phyloP scores from a whole-genome alignment of 1,140 invertebrate genomes.

The Helicoverpa zea region DNA sequence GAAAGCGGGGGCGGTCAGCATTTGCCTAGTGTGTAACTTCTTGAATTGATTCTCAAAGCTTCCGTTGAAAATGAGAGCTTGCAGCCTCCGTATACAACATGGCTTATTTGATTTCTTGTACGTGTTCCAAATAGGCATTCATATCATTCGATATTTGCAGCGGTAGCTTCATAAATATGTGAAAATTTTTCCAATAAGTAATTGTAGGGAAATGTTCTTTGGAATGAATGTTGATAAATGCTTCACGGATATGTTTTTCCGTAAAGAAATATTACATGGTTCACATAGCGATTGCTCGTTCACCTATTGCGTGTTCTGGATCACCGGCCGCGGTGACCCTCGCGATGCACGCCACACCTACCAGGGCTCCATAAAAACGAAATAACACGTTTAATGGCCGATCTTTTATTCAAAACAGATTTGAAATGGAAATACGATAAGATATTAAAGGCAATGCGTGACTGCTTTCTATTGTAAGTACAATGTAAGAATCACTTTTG shows the following conservation, averaged over 20 bases:
- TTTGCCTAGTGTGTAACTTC: conserved; percentile 34
- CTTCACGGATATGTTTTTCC: conserved; percentile 30
- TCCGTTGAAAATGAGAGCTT: conserved; percentile 38
- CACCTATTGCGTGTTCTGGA: conserved; percentile 67
- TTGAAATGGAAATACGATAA: too few relatives aligned
- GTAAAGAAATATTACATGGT: conserved; percentile 19
- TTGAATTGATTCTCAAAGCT: conserved; percentile 42
- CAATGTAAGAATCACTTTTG: too few relatives aligned
- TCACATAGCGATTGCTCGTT: conserved; percentile 41
- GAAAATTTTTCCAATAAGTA: conserved; percentile 30
- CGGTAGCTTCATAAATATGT: conserved; percentile 24
- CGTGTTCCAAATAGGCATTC: conserved; percentile 38
- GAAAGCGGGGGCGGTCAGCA: conserved; percentile 7
- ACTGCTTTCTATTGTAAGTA: too few relatives aligned
- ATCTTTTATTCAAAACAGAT: not conserved
- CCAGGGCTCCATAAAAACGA: conserved; percentile 18
- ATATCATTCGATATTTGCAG: conserved; percentile 26
- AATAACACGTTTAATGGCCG: conserved; percentile 5
- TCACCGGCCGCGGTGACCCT: conserved; percentile 57
- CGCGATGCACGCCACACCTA: conserved; percentile 22
- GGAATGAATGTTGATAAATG: conserved; percentile 1
- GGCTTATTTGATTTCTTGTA: conserved; percentile 52
- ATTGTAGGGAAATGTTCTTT: conserved; percentile 29
- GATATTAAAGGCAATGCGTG: too few relatives aligned
- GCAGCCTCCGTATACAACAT: conserved; percentile 34